Evolutionary conservation across 2,888 invertebrate genomes (phyloP).

Genomic region (Lamellibrachia columna): DNA sequence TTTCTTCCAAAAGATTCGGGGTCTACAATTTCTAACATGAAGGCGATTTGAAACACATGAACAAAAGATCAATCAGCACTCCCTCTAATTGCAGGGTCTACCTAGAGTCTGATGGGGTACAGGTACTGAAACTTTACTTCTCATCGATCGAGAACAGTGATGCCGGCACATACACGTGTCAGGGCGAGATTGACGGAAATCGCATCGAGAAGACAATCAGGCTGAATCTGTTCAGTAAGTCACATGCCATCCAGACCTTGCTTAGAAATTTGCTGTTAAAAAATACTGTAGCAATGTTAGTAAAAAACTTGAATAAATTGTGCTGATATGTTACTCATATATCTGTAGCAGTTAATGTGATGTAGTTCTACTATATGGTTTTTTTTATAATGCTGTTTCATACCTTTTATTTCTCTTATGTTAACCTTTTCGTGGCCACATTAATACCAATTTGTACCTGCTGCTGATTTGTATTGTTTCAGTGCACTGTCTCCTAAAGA

Average conservation of each 20-base stretch:
- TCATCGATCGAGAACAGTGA: slow-evolving; percentile 34
- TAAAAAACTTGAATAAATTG: not conserved
- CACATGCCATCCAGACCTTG: not conserved
- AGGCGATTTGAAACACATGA: not conserved
- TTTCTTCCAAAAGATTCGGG: not conserved
- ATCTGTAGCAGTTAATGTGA: not conserved
- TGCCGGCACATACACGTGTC: slow-evolving; percentile 40
- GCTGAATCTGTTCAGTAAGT: slow-evolving; percentile 34
- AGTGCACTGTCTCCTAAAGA: too few species aligned
- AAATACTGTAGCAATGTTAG: not conserved
- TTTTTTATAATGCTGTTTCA: not conserved
- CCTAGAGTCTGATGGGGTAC: slow-evolving; percentile 34
- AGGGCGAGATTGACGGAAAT: slow-evolving; percentile 39
- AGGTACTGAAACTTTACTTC: slow-evolving; percentile 40
- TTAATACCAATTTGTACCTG: too few species aligned
- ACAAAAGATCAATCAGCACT: not conserved
- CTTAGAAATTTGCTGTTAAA: not conserved
- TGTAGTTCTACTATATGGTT: not conserved
- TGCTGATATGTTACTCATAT: not conserved
- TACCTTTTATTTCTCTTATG: too few species aligned
- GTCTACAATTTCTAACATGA: not conserved
- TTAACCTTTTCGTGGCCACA: too few species aligned
- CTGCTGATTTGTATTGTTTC: too few species aligned
- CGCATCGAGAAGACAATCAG: slow-evolving; percentile 1
- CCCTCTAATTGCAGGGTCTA: slow-evolving; percentile 35